Evolutionary conservation across 2,113 vertebrate species (phyloP), one percentile per base, ranked within the genome.

Genomic region (Pituophis catenifer): DNA sequence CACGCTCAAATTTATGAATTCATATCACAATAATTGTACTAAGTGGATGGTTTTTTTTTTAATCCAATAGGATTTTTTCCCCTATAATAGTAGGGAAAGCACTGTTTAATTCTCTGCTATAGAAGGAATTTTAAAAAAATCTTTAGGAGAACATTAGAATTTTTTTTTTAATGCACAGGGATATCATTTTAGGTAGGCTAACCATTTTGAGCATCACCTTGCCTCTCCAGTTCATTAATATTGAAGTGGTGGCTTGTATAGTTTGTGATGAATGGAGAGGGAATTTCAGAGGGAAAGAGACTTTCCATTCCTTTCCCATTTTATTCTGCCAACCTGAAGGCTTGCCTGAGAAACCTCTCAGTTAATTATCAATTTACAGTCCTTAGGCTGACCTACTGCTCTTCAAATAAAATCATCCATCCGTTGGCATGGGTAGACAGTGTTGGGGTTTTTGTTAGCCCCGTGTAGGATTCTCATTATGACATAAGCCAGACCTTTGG

Each of bases 101-200:
- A 94, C 33, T 29, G 33, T 48, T 91, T 54, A 93, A 50, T 92
- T 90, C 19, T 62, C 70, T 90, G 21, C 2, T 9, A 50, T 0
- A 0, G 91, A 8, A 0, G 48, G 0, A 54, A 7, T 65, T 93
- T 87, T 86, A 10, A 50, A 50, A 50, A 50, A 50, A 52, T 54
- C 10, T 44, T 17, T 44, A 38, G 33, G 48, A 88, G 6, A 3
- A 0, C 24, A 6, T 5, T 48, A 0, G 0, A 91, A 90, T 88
- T 93, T 29, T 53, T 53, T 91, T 57, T 94, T 94, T 10, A 48
- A 6, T 91, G 53, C 89, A 13, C 3, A 91, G 26, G 38, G 85
- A 6, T 0, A 89, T 1, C 24, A 5, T 21, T 59, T 70, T 86
- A 92, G 89, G 75, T 54, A 50, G 29, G 44, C 29, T 48, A 92